A percentile compares a stretch with the other conserved stretches of the same genome.
These are phyloP conservation scores for Hirtodrosophila duncani DNA, from an alignment of 2,888 invertebrate species.

Conservation along the genomic window DNA sequence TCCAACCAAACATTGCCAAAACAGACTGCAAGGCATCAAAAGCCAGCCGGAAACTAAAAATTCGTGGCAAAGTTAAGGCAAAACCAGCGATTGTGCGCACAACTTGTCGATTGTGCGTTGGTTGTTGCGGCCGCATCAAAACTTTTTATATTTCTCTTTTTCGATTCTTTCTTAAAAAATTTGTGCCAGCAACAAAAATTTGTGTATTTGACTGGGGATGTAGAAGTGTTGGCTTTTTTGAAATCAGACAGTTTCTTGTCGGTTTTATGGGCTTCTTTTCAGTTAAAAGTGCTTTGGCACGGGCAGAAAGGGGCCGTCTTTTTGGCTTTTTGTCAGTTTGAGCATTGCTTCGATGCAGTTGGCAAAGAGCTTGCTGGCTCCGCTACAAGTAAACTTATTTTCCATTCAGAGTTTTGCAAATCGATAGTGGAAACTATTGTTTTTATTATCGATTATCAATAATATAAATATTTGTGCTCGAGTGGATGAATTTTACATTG, in stretches of 20 bases:
- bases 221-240: constrained; percentile 23
- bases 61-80: constrained; percentile 68
- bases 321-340: neutral
- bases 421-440: too few species aligned
- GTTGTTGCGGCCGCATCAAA: constrained; percentile 48
- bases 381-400: too few species aligned
- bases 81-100: too few species aligned
- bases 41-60: constrained; percentile 68
- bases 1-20: constrained; percentile 43
- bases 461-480: too few species aligned
- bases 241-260: constrained; percentile 16
- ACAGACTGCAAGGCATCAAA: constrained; percentile 66
- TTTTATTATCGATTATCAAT: too few species aligned
- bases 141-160: constrained; percentile 52
- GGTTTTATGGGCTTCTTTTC: constrained; percentile 28
- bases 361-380: too few species aligned
- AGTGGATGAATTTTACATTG: too few species aligned
- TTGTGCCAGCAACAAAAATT: constrained; percentile 68
- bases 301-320: constrained; percentile 22
- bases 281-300: constrained; percentile 31
- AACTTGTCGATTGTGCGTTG: constrained; percentile 70
- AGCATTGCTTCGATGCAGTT: too few species aligned
- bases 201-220: constrained; percentile 61
- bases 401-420: too few species aligned
- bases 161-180: constrained; percentile 39